Evolutionary conservation across 2,113 vertebrate genomes (phyloP).

Genomic region (Siniperca chuatsi): DNA sequence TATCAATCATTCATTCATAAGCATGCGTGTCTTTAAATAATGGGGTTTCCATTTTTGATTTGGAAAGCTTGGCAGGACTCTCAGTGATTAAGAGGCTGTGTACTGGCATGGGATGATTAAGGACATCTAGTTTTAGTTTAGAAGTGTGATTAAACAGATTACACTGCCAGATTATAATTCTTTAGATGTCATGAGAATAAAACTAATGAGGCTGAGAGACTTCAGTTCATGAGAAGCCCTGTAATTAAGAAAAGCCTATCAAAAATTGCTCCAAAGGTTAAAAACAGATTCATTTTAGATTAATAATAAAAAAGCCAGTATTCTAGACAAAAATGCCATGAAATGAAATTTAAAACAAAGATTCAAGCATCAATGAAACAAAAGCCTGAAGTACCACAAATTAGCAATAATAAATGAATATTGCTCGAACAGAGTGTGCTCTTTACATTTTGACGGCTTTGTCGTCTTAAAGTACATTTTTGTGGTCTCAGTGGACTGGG

Average conservation of each 20-base stretch:
- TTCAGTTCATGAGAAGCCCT: conserved; percentile 26
- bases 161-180: conserved; percentile 60
- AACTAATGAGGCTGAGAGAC: conserved; percentile 51
- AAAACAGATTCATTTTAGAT: conserved; percentile 33
- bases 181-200: conserved; percentile 46
- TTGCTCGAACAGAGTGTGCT: not conserved
- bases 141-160: conserved; percentile 67
- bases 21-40: conserved; percentile 38
- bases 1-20: conserved; percentile 52
- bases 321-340: not conserved
- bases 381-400: not conserved
- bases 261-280: conserved; percentile 32
- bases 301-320: conserved; percentile 15
- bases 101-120: conserved; percentile 55
- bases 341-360: not conserved
- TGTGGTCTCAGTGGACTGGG: not conserved
- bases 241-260: conserved; percentile 45
- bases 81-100: conserved; percentile 44
- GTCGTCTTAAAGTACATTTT: not conserved
- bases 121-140: conserved; percentile 48
- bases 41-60: conserved; percentile 59
- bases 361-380: not conserved
- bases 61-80: conserved; percentile 38
- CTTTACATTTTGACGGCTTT: not conserved
- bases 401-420: not conserved